Evolutionary conservation across 2,888 invertebrate species (phyloP).

Genomic region (Scaptomyza reducta): DNA sequence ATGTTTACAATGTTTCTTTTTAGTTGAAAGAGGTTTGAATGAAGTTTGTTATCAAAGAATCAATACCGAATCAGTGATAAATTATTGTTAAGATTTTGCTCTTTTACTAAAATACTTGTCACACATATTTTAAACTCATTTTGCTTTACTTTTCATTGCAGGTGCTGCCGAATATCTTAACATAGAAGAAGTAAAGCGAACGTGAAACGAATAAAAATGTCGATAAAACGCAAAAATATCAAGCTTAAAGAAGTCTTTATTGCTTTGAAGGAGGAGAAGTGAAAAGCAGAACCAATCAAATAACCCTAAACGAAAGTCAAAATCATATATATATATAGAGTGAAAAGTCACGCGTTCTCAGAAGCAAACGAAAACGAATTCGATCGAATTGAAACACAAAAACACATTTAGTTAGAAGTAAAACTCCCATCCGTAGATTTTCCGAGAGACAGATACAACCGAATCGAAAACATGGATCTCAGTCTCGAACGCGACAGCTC

Average conservation of each 20-base stretch:
- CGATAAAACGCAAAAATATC: conserved; percentile 69
- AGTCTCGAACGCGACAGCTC: conserved; percentile 89
- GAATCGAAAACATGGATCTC: conserved; percentile 81
- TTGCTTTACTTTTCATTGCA: conserved; percentile 17
- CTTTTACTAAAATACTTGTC: too few species aligned
- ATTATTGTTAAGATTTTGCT: too few species aligned
- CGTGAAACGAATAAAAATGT: conserved; percentile 62
- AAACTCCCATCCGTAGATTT: not conserved
- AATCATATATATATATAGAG: not conserved
- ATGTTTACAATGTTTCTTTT: too few species aligned
- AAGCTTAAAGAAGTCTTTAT: conserved; percentile 54
- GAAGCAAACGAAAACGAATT: conserved; percentile 41
- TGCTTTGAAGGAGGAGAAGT: conserved; percentile 30
- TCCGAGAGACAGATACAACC: not conserved
- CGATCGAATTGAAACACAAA: conserved; percentile 39
- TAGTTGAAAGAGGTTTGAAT: too few species aligned
- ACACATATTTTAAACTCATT: not conserved
- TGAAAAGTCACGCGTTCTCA: not conserved
- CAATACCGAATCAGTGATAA: too few species aligned
- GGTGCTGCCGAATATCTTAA: conserved; percentile 22
- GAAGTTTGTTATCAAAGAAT: too few species aligned
- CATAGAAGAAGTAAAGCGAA: conserved; percentile 12
- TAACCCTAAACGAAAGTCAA: conserved; percentile 18
- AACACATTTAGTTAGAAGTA: conserved; percentile 2
- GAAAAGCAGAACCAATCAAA: conserved; percentile 7